Evolutionary conservation across 2,113 vertebrate genomes (phyloP).

Genomic region (Ochotona curzoniae): DNA sequence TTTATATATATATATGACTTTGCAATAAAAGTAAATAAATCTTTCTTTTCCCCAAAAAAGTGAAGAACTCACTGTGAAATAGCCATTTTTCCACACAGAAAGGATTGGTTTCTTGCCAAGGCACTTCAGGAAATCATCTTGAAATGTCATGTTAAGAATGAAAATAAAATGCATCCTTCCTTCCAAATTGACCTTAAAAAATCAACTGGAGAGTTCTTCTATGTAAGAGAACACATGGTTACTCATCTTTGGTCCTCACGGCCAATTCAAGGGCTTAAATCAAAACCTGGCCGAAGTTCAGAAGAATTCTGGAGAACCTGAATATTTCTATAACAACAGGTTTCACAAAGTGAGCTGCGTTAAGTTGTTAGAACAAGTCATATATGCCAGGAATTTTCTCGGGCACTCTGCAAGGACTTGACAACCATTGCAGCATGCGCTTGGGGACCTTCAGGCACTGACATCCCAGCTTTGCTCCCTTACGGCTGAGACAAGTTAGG

Average conservation of each 20-base stretch:
- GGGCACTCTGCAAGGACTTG: neutral
- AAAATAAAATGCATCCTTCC: constrained; percentile 60
- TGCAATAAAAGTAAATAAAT: no score
- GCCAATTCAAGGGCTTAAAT: constrained; percentile 57
- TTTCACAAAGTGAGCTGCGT: constrained; percentile 56
- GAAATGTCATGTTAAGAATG: constrained; percentile 31
- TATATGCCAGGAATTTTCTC: constrained; percentile 46
- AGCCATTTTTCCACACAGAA: neutral
- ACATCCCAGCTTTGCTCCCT: neutral
- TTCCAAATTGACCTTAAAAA: constrained; percentile 55
- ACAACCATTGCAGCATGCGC: neutral
- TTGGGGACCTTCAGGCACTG: constrained; percentile 67
- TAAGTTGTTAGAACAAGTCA: constrained; percentile 44
- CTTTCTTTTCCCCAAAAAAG: neutral
- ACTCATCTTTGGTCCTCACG: constrained; percentile 66
- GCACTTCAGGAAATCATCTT: constrained; percentile 35
- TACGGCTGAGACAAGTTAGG: constrained; percentile 36
- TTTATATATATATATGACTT: no score
- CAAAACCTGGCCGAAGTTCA: constrained; percentile 31
- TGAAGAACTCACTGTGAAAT: neutral
- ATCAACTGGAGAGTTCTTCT: constrained; percentile 70
- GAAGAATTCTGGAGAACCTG: constrained; percentile 59
- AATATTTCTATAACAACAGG: constrained; percentile 65
- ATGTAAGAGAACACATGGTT: constrained; percentile 18
- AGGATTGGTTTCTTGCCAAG: constrained; percentile 5